Percentiles rank a stretch among this genome's conserved stretches.
phyloP scores from a whole-genome alignment of 1,140 invertebrate species.

The Proales similis region DNA sequence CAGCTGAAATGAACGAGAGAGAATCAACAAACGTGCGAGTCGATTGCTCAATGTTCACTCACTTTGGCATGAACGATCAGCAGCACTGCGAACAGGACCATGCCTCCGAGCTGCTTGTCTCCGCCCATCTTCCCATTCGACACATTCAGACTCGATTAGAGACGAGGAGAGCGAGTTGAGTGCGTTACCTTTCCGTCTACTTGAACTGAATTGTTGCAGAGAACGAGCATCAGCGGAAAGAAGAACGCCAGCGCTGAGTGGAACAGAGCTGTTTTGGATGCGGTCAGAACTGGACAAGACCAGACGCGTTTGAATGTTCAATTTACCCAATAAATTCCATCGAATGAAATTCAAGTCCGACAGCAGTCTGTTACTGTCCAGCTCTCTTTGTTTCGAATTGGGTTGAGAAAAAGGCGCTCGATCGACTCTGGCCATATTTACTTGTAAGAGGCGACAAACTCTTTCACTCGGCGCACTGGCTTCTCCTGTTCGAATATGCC shows the following conservation, averaged over 20 bases:
- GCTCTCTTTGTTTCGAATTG: neutral
- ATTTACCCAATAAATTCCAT: conserved; percentile 15
- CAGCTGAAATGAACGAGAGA: too few species aligned
- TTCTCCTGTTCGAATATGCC: conserved; percentile 22
- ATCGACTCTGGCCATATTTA: neutral
- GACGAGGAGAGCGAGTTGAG: neutral
- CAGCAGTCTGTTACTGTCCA: conserved; percentile 20
- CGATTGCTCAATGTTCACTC: too few species aligned
- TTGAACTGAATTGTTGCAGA: conserved; percentile 6
- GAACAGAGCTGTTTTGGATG: too few species aligned
- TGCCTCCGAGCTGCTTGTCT: neutral
- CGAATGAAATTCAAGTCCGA: conserved; percentile 14
- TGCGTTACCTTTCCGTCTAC: conserved; percentile 7
- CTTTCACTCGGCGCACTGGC: neutral
- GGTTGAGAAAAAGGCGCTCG: neutral
- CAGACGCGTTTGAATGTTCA: too few species aligned
- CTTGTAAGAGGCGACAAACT: conserved; percentile 14
- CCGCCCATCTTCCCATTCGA: neutral
- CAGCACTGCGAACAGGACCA: conserved; percentile 7
- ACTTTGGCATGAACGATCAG: conserved; percentile 23
- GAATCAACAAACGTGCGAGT: too few species aligned
- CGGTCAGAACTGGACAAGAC: too few species aligned
- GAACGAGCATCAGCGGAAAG: conserved; percentile 12
- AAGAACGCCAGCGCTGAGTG: conserved; percentile 31
- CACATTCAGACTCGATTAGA: neutral